Conservation (phyloP, 35 echinoderm and acorn worm genomes). For the Ophioderma brevispina region DNA sequence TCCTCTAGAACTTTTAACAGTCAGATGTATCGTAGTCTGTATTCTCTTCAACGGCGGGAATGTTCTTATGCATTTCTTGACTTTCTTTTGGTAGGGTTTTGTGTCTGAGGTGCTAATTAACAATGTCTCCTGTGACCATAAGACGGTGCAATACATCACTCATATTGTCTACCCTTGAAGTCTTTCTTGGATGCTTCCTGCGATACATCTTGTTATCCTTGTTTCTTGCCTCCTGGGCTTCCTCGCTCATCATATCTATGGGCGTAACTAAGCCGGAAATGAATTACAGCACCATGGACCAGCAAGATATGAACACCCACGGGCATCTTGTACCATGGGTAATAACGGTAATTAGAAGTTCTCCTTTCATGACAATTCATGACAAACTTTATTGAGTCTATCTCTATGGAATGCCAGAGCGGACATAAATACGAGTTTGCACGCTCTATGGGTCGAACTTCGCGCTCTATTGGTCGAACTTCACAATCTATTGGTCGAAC, state of each 20-base stretch:
- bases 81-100: slow-evolving; percentile 33
- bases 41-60: neutral
- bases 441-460: no score
- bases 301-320: slow-evolving; percentile 56
- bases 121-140: slow-evolving; percentile 61
- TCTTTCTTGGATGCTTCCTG: slow-evolving; percentile 29
- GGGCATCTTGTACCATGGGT: slow-evolving; percentile 63
- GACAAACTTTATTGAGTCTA: slow-evolving; percentile 38
- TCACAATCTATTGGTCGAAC: no score
- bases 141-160: slow-evolving; percentile 55
- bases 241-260: slow-evolving; percentile 64
- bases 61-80: slow-evolving; percentile 21
- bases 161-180: slow-evolving; percentile 41
- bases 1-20: neutral
- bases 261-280: slow-evolving; percentile 48
- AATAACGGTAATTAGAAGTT: slow-evolving; percentile 38
- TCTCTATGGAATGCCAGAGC: slow-evolving; percentile 25
- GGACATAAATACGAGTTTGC: no score
- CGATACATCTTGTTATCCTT: slow-evolving; percentile 62
- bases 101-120: slow-evolving; percentile 3
- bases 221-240: slow-evolving; percentile 57
- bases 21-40: slow-evolving; percentile 41
- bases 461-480: no score
- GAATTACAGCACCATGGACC: slow-evolving; percentile 37
- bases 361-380: slow-evolving; percentile 43